Base-by-base conservation (phyloP, 2,113 vertebrate species). In the Tylochromis polylepis region DNA sequence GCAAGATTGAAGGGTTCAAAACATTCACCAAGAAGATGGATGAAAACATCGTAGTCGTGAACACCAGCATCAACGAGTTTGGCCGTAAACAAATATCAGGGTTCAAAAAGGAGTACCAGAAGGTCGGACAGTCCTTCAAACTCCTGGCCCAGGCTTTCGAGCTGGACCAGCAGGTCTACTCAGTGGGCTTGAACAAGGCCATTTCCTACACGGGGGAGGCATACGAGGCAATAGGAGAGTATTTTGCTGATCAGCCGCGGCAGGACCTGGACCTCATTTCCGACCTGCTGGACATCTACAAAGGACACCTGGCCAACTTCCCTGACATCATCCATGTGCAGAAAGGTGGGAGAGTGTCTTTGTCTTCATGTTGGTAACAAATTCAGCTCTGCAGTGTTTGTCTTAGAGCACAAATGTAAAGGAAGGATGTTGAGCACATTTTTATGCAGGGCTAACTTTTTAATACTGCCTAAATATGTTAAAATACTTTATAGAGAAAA, bases 321-420 rank as follows among this genome's bases (percentile, higher is more conserved):
- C 98, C 99, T 4, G 99, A 99, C 94, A 99, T 99, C 96, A 97
- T 99, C 95, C 98, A 99, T 16, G 98, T 99, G 85, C 98, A 99
- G 96, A 99, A 99, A 99, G 98, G 99, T 99, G 96, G 91, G 93
- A 5, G n/a, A 12, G 49, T 27, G 34, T 86, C 55, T 88, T 55
- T 87, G 18, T 77, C 27, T 51, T 53, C 11, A 31, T 77, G 18
- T 53, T 53, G 72, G 27, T 77, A 53, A 20, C 29, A 77, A 77
- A 77, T 31, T 31, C 11, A 77, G 60, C 36, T 36, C 20, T 46
- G 12, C 29, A 18, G 46, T 24, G 36, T 36, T 56, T 38, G 9
- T 41, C 36, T 80, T 51, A 49, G 8, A 55, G 24, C 24, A 67
- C 14, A 51, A 77, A 51, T 77, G 24, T 11, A 51, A 49, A 31